Percentiles rank a stretch among this genome's conserved stretches.
These are phyloP conservation scores for Paratilapia polleni DNA, from an alignment of 2,113 vertebrate genomes.

Conservation along the genomic window DNA sequence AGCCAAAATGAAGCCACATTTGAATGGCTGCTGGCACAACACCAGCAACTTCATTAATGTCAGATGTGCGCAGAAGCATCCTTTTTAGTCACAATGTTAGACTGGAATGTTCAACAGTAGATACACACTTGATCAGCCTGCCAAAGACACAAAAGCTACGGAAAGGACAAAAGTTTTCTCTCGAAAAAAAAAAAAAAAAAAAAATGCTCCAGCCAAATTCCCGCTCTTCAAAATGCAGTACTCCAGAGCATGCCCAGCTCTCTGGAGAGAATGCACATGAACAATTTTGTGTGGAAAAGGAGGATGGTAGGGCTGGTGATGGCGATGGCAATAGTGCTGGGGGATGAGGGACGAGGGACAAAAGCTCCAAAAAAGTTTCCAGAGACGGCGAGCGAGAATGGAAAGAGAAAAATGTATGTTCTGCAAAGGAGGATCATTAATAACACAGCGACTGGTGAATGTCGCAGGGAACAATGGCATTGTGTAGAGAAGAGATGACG, in stretches of 20 bases:
- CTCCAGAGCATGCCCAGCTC: background rate
- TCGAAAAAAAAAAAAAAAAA: background rate
- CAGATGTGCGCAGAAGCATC: background rate
- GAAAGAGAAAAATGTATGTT: conserved; percentile 63
- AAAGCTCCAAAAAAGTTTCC: conserved; percentile 31
- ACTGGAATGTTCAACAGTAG: background rate
- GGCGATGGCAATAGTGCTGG: background rate
- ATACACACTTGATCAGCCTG: background rate
- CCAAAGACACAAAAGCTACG: background rate
- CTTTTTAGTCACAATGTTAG: background rate
- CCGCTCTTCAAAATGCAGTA: background rate
- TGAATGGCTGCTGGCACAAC: background rate
- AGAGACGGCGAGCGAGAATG: background rate
- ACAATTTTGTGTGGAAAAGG: background rate
- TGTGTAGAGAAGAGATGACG: conserved; percentile 80
- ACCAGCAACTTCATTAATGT: background rate
- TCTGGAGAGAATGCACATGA: conserved; percentile 1
- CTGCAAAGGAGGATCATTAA: conserved; percentile 74
- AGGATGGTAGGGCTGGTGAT: background rate
- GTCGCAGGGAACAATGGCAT: conserved; percentile 80
- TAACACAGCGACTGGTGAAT: conserved; percentile 74
- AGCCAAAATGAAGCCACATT: background rate
- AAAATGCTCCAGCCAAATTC: conserved; percentile 1
- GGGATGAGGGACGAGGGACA: background rate
- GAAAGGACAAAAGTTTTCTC: background rate